Evolutionary conservation across 2,113 vertebrate species (phyloP).

Genomic region (Tachycineta bicolor): DNA sequence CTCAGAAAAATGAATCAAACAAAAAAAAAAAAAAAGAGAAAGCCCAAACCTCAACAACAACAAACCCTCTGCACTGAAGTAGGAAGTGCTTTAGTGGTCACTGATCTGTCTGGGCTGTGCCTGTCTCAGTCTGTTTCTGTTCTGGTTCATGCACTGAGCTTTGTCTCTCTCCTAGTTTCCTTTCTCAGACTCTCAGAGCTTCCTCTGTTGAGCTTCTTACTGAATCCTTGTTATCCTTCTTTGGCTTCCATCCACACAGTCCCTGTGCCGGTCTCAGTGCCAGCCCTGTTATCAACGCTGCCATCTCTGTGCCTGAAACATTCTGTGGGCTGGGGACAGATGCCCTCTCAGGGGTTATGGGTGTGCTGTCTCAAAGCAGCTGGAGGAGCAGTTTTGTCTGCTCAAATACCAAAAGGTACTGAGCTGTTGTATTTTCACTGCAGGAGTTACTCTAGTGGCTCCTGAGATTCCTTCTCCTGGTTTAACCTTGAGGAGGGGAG

Average conservation of each 20-base stretch:
- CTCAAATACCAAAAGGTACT: accelerated
- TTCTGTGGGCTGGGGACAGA: accelerated
- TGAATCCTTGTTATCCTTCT: not conserved
- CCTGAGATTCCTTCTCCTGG: not conserved
- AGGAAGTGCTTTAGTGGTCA: not conserved
- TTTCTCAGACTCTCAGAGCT: conserved; percentile 18
- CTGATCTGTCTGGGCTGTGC: not conserved
- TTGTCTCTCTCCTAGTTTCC: not conserved
- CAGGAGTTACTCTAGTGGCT: not conserved
- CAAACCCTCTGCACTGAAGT: not conserved
- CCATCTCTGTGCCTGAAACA: accelerated
- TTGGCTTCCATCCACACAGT: not conserved
- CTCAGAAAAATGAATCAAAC: not conserved
- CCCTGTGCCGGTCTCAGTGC: not conserved
- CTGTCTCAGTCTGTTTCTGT: not conserved
- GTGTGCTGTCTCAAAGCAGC: not conserved
- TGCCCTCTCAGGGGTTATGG: not conserved
- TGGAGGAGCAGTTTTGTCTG: not conserved
- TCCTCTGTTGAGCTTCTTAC: conserved; percentile 39
- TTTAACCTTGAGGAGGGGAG: not conserved
- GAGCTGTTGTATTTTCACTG: not conserved
- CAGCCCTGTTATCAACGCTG: not conserved
- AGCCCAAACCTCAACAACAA: not conserved
- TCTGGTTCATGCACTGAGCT: not conserved
- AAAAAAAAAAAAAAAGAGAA: not conserved